Base-by-base conservation (phyloP, 2,888 invertebrate genomes). In the Cryptocephalus primarius region DNA sequence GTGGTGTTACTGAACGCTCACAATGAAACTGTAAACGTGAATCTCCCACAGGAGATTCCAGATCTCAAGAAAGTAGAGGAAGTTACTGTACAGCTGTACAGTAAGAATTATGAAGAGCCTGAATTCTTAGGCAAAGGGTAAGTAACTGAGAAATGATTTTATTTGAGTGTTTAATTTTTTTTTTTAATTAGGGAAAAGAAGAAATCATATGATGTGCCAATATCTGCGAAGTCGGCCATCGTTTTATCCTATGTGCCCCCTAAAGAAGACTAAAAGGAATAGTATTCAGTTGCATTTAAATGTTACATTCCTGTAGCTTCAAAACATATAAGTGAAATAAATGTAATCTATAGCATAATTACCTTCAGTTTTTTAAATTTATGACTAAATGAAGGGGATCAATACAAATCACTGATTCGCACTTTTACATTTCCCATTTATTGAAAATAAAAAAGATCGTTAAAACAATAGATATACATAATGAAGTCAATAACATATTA, bases 1-100 rank as follows among this genome's bases (percentile, higher is more conserved):
- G 71, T 85, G 56, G 82, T 85, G 22, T 78, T 82, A 42, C 78
- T 79, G 60, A 88, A 89, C 71, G 79, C 84, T 11, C 72, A 73
- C 1, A 66, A 66, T 9, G 62, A 67, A 32, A 64, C 64, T 4
- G 72, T 71, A 8, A 48, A 34, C 6, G 64, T 64, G 2, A 75
- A 85, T 64, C 74, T 87, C 40, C 73, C 75, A 1, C 55, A 48
- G 14, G 64, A 66, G 43, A 61, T 67, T 44, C 55, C 59, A 4
- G 59, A 77, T 32, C 60, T 67, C 9, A 60, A 69, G 1, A 65
- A 85, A 49, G 77, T 85, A 1, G 70, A 70, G 9, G 73, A 79
- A 57, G 74, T 87, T 62, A 77, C 79, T 32, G 73, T 85, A n/a
- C 67, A 75, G 44, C 65, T 74, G 32, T 58, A 73, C 48, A 82